Percentiles rank a stretch among this genome's conserved stretches.
These are phyloP conservation scores for Cartodere bifasciata DNA, from an alignment of 2,888 invertebrate genomes.

Conservation along the genomic window DNA sequence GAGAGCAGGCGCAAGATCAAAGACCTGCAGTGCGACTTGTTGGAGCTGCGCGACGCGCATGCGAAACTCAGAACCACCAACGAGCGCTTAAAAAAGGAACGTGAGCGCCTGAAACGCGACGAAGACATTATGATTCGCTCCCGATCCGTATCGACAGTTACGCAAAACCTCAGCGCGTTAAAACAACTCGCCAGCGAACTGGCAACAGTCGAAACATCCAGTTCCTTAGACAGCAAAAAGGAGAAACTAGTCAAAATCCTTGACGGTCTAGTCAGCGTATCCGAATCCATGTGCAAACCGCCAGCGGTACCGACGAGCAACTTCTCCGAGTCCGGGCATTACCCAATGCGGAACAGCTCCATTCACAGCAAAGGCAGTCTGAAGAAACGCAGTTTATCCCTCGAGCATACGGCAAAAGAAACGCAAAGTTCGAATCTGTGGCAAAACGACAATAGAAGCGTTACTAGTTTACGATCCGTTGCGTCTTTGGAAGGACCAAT, in stretches of 20 bases:
- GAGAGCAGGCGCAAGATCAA: slow-evolving; percentile 74
- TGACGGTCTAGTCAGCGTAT: slow-evolving; percentile 29
- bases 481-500: slow-evolving; percentile 47
- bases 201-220: no score
- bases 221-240: slow-evolving; percentile 8
- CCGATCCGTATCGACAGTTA: slow-evolving; percentile 6
- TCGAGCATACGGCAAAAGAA: slow-evolving; percentile 50
- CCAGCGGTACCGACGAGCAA: no score
- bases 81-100: slow-evolving; percentile 78
- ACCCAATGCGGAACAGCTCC: no score
- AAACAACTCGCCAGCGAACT: slow-evolving; percentile 62
- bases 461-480: slow-evolving; percentile 70
- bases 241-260: slow-evolving; percentile 13
- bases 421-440: slow-evolving; percentile 56
- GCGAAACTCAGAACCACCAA: slow-evolving; percentile 83
- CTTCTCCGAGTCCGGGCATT: no score
- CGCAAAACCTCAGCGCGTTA: slow-evolving; percentile 36
- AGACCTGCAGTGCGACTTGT: slow-evolving; percentile 74
- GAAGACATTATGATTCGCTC: slow-evolving; percentile 9
- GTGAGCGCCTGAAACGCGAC: slow-evolving; percentile 73
- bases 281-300: no score
- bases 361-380: slow-evolving; percentile 40
- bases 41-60: slow-evolving; percentile 82
- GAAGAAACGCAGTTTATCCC: slow-evolving; percentile 55
- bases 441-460: slow-evolving; percentile 66